Conservation (phyloP, 2,888 invertebrate genomes). For the Spatulosminthurus flaviceps region DNA sequence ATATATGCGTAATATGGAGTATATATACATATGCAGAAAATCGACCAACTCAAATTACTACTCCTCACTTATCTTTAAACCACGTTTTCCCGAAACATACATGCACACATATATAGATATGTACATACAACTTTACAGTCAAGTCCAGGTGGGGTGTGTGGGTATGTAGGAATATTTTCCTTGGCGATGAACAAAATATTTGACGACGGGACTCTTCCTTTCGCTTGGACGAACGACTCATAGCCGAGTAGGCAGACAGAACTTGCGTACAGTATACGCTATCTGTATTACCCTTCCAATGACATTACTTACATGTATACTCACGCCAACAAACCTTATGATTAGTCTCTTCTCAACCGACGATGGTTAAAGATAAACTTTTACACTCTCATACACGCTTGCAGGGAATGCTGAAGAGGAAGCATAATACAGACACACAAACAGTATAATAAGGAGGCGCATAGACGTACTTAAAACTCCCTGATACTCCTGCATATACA, state of each 20-base stretch:
- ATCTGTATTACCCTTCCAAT: not conserved
- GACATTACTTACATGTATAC: not conserved
- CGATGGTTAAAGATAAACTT: not conserved
- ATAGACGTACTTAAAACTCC: no score
- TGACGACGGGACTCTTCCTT: not conserved
- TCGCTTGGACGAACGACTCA: no score
- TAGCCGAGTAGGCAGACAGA: not conserved
- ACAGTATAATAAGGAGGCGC: no score
- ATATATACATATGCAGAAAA: no score
- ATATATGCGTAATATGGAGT: no score
- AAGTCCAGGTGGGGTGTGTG: not conserved
- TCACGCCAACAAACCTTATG: not conserved
- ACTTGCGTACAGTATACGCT: constrained; percentile 10
- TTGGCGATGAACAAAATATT: not conserved
- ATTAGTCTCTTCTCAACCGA: constrained; percentile 18
- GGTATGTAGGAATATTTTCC: not conserved
- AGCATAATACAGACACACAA: not conserved
- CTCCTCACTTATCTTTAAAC: no score
- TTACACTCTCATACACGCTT: not conserved
- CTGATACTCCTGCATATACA: no score
- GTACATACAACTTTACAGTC: not conserved
- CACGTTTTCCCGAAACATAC: no score
- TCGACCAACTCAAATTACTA: no score
- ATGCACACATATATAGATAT: no score
- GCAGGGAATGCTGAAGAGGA: no score